Percentiles rank a stretch among this genome's conserved stretches.
Evolutionary conservation across 2,888 invertebrate genomes (phyloP).

Genomic region (Psylliodes chrysocephalus): DNA sequence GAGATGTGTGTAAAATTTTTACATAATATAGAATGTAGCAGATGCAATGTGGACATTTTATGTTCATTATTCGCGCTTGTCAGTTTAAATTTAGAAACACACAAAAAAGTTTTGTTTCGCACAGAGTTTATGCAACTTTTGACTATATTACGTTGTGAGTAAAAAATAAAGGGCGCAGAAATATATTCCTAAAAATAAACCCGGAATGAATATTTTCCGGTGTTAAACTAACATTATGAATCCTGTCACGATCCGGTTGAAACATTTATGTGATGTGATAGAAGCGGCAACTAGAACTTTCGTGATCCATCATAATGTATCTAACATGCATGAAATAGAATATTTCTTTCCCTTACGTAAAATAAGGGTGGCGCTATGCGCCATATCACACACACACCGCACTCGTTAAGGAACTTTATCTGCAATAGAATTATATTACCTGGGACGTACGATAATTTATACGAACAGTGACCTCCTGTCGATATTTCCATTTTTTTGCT

Average conservation of each 20-base stretch:
- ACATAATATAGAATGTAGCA: too few species aligned
- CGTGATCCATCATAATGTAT: constrained; percentile 21
- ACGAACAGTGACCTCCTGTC: too few species aligned
- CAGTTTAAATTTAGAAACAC: too few species aligned
- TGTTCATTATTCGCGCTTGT: too few species aligned
- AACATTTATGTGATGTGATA: constrained; percentile 11
- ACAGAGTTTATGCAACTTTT: too few species aligned
- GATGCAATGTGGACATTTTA: too few species aligned
- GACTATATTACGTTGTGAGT: too few species aligned
- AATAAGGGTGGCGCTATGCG: constrained; percentile 8
- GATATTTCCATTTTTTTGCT: too few species aligned
- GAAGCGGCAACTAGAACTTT: constrained; percentile 13
- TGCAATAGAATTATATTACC: neutral
- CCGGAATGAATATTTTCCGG: constrained; percentile 9
- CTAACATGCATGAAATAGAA: constrained; percentile 20
- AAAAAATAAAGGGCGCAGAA: neutral
- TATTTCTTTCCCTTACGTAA: constrained; percentile 13
- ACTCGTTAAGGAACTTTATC: constrained; percentile 5
- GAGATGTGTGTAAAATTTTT: too few species aligned
- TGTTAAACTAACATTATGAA: constrained; percentile 10
- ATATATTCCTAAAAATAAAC: neutral
- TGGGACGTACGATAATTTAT: too few species aligned
- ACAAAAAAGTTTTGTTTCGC: too few species aligned
- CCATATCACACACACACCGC: constrained; percentile 4
- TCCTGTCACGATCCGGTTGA: constrained; percentile 13